Base-by-base conservation (phyloP, 2,113 vertebrate species). In the Sylvicapra grimmia region DNA sequence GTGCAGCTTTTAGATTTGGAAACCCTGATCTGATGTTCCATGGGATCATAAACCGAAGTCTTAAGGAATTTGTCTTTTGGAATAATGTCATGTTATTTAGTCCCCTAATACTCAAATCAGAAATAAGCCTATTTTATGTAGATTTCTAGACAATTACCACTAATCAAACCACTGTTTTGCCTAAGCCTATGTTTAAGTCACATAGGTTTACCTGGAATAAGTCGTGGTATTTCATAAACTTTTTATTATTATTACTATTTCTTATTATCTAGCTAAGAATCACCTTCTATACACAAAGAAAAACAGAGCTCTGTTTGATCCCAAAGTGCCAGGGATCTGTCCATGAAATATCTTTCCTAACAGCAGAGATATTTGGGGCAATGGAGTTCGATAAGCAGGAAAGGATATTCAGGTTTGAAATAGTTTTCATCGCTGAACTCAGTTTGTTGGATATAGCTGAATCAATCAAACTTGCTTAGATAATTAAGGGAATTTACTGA, bases 401-500 rank as follows among this genome's bases (percentile, higher is more conserved):
- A 90, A 77, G 47, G 14, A 61, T 68, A 53, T 65, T 88, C 75
- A 86, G 65, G 44, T 87, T 89, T 82, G 12, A 93, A 53, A 59
- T 65, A n/a, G 21, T 94, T 47, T 79, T 86, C 18, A 79, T 87
- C 7, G 2, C 14, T 84, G 49, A 31, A 27, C 5, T 54, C 16
- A 68, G 4, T 82, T 89, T 72, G n/a, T 91, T 72, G n/a, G 56
- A 63, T 47, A 10, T 23, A 83, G 88, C 4, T 88, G 25, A 90
- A 96, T 53, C 29, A 95, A 58, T 95, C 49, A 93, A 51, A 36
- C 7, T 49, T 53, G 36, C n/a, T 97, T 83, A 93, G 10, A 89
- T 89, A 96, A 94, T 87, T 33, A 97, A 93, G 29, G 49, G 21
- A 58, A 83, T 83, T 79, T 68, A 79, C 31, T 94, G 68, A 53